Base-by-base conservation (phyloP, 92 coral and sea anemone genomes). In the Phymanthus crucifer region DNA sequence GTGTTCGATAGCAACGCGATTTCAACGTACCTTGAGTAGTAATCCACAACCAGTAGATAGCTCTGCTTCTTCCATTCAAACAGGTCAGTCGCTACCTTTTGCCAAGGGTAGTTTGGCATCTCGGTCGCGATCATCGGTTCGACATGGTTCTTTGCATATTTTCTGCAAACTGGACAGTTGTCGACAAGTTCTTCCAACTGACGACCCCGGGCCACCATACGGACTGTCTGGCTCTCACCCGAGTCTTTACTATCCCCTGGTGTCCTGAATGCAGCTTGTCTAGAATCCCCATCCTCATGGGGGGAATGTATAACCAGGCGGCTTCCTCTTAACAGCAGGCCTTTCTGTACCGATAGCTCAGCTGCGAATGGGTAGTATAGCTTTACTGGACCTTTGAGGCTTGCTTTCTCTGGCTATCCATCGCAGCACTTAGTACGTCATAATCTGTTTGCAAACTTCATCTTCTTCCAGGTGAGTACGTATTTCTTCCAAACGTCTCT, bases 161-260 rank as follows among this genome's bases (percentile, higher is more conserved):
- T n/a, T n/a, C n/a, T n/a, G n/a, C n/a, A n/a, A n/a, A n/a, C n/a
- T n/a, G 83, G 79, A 77, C 87, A 89, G 48, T 35, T 72, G 13
- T 70, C 71, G 43, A 89, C 80, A 38, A 82, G 40, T 54, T 85
- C 85, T 67, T 86, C 85, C 1, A 85, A 66, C 37, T 86, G 86
- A 48, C 82, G 82, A 37, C 89, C 18, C 86, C 88, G 7, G 88
- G 88, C 88, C 86, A 86, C 86, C 93, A 83, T 17, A 82, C 93
- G 4, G 86, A 83, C 13, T 54, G 72, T 46, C 81, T 73, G 12
- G 83, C 90, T 83, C 87, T 81, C 12, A 72, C 93, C 9, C 93
- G 27, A 80, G 86, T 82, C 69, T 71, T 87, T 57, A 66, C 54
- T 16, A 90, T 84, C 18, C 91, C 94, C 66, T 83, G 87, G 77